Evolutionary conservation across 2,888 invertebrate species (phyloP), one percentile per base, ranked within the genome.

Genomic region (Habroteleia sp.): DNA sequence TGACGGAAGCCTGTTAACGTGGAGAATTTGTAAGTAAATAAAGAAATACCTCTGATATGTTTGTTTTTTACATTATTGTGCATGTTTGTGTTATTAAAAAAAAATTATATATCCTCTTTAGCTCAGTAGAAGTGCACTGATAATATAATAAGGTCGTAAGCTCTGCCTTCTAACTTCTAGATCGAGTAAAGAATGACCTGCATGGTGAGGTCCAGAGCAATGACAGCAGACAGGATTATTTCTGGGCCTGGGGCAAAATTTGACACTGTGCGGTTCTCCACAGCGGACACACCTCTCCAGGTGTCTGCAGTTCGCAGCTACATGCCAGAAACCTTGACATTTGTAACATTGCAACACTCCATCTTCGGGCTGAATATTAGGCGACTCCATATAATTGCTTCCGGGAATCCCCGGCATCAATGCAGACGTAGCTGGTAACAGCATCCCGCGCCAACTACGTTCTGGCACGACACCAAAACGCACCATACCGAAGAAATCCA

Each of bases 311-410:
- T 90, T 89, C 6, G 89, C 90, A 0, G 91, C 90, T 3, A 90
- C 89, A 79, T 91, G 91, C 90, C 91, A 91, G 79, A 91, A 91
- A 1, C 91, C 90, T 83, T 91, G 91, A 77, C 91, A 91, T 0
- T 90, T 88, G 79, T 89, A 91, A 74, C 91, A 90, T 74, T 91
- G 91, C 5, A 90, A 81, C 1, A 90, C 89, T 0, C 85, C 83
- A 65, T 90, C 90, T 3, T 83, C 84, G 2, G 84, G 79, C 54
- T 83, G 86, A 7, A 52, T 39, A 27, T 77, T 83, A 14, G 78
- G 69, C 8, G 77, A 52, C 7, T 80, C 81, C 2, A 48, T 8
- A 6, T 44, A 46, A 65, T 73, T 74, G 50, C 75, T 76, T 23
- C 44, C 69, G 1, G 58, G 46, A 11, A 73, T 58, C 16, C 6